These are phyloP conservation scores for Oryzias celebensis DNA, from an alignment of 2,113 vertebrate genomes.

Conservation along the genomic window DNA sequence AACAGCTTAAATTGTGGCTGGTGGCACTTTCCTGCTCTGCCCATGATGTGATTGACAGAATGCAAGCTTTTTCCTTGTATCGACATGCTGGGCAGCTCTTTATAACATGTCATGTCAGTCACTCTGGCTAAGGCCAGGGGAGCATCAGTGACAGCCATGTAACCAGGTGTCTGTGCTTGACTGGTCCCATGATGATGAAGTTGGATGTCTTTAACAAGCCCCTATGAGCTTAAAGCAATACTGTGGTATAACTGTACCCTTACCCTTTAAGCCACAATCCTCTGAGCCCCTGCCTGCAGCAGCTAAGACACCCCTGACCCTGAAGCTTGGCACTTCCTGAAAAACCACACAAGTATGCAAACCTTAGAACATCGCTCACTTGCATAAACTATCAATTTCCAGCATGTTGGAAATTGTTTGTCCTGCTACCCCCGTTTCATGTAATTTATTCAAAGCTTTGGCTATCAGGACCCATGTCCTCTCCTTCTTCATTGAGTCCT, in stretches of 20 bases:
- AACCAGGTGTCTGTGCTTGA: conserved; percentile 58
- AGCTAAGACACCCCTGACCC: conserved; percentile 50
- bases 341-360: conserved; percentile 57
- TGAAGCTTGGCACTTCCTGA: conserved; percentile 33
- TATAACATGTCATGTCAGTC: conserved; percentile 39
- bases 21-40: conserved; percentile 10
- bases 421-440: no score
- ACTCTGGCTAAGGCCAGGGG: conserved; percentile 24
- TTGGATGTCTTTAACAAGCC: conserved; percentile 50
- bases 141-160: conserved; percentile 34
- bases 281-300: conserved; percentile 9
- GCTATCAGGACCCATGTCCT: no score
- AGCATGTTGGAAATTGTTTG: conserved; percentile 12
- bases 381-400: conserved; percentile 61
- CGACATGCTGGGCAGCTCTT: conserved; percentile 35
- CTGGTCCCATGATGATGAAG: conserved; percentile 43
- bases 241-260: not conserved
- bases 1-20: conserved; percentile 18
- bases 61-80: conserved; percentile 38
- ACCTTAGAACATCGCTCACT: conserved; percentile 52
- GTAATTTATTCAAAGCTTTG: no score
- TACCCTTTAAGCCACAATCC: not conserved
- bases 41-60: conserved; percentile 22
- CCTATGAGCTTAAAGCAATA: not conserved
- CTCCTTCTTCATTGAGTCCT: no score